Base-by-base conservation (phyloP, 2,888 invertebrate species). In the Tenthredo scrophulariae region DNA sequence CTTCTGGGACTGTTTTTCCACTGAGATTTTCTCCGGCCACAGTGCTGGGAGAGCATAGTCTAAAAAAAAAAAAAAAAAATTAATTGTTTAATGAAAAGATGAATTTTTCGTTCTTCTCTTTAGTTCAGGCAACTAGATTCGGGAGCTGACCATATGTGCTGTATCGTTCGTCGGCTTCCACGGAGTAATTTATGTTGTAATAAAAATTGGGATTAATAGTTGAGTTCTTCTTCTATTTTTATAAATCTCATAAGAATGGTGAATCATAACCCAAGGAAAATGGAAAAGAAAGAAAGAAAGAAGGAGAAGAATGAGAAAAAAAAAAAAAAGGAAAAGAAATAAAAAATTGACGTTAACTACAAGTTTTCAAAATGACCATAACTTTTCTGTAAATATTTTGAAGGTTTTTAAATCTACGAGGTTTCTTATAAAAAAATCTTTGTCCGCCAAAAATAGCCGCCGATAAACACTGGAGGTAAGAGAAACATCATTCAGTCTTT, bases 1-100 rank as follows among this genome's bases (percentile, higher is more conserved):
- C 90, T 88, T 26, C 89, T 87, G 0, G 89, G 89, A 18, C 88
- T 89, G 10, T 85, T 85, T 54, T 88, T 89, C 85, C 89, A 89
- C 84, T 88, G 79, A 1, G 87, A 89, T 84, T 90, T 89, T 84
- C 91, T 89, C 79, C 92, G 86, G 79, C 90, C 90, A 88, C 94
- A 94, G 50, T 93, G 90, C 85, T 94, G 93, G 4, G 94, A 92
- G 85, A 94, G 90, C 89, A 94, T 94, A 75, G 91, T 90, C 94
- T 94, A 92, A 92, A 85, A 88, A 87, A 87, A 87, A 86, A 87
- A 87, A 86, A 29, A 29, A 29, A 29, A 29, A 29, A 29, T 29
- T 85, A 86, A 82, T 84, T 26, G 9, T 62, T 26, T 0, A 13
- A 58, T 58, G 3, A 46, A 15, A 15, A 15, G 15, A 46, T 46